Evolutionary conservation across 2,113 vertebrate genomes (phyloP).

Genomic region (Pangasianodon hypophthalmus): DNA sequence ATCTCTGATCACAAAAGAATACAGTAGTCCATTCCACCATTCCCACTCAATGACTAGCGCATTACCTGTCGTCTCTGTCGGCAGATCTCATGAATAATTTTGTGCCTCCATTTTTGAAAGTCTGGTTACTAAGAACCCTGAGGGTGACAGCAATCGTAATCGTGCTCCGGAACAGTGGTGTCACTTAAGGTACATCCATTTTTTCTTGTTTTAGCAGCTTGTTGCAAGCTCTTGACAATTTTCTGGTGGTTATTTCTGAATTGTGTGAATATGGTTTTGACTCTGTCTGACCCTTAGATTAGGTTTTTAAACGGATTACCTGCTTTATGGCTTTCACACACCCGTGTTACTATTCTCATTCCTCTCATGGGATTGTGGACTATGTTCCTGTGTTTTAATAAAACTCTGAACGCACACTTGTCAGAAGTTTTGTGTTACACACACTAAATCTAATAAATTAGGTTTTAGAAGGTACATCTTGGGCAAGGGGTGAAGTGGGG

Average conservation of each 20-base stretch:
- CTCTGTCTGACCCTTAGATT: neutral
- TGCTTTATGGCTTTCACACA: neutral
- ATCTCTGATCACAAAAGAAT: neutral
- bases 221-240: neutral
- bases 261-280: neutral
- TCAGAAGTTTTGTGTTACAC: constrained; percentile 38
- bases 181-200: neutral
- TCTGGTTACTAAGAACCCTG: neutral
- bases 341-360: neutral
- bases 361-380: neutral
- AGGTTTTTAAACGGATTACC: neutral
- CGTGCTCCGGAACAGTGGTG: neutral
- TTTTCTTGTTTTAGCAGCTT: neutral
- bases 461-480: constrained; percentile 50
- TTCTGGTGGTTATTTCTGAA: neutral
- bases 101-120: neutral
- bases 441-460: constrained; percentile 50
- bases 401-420: neutral
- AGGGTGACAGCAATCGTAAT: neutral
- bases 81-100: neutral
- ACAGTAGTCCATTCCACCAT: neutral
- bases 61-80: neutral
- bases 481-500: neutral
- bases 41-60: neutral
- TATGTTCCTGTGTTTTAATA: neutral